Conservation (phyloP, 2,888 invertebrate genomes). For the Erebia epiphron region DNA sequence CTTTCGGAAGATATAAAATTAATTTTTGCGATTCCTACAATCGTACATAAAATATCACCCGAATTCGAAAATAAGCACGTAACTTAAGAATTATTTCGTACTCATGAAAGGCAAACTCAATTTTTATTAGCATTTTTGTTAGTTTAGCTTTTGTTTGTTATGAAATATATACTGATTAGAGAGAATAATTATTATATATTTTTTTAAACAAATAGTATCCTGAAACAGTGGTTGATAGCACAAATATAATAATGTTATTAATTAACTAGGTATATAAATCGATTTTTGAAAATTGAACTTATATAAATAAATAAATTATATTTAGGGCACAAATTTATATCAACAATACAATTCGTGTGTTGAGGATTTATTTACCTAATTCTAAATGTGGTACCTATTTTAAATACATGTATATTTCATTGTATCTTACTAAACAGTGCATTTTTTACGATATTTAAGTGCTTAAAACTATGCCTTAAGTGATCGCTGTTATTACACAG, state of each 20-base stretch:
- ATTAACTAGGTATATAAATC: slow-evolving; percentile 37
- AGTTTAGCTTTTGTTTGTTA: too few relatives aligned
- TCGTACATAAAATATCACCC: too few relatives aligned
- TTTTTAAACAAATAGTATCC: slow-evolving; percentile 39
- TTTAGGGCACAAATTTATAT: neutral
- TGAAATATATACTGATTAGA: too few relatives aligned
- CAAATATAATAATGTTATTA: slow-evolving; percentile 32
- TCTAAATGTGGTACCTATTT: slow-evolving; percentile 22
- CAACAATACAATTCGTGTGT: neutral
- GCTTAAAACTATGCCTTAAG: slow-evolving; percentile 40
- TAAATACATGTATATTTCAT: slow-evolving; percentile 24
- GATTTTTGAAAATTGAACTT: too few relatives aligned
- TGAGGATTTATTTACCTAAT: slow-evolving; percentile 35
- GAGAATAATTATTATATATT: neutral
- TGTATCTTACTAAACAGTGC: slow-evolving; percentile 37
- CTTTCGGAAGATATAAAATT: too few relatives aligned
- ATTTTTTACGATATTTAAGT: slow-evolving; percentile 35
- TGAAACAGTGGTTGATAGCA: slow-evolving; percentile 38
- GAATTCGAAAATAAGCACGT: too few relatives aligned
- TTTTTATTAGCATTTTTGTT: too few relatives aligned
- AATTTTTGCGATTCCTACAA: too few relatives aligned
- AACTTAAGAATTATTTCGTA: too few relatives aligned
- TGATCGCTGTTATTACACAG: slow-evolving; percentile 37
- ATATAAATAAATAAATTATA: too few relatives aligned
- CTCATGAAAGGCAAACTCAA: too few relatives aligned